Conservation (phyloP, 2,113 vertebrate species). For the Polypterus bichir region DNA sequence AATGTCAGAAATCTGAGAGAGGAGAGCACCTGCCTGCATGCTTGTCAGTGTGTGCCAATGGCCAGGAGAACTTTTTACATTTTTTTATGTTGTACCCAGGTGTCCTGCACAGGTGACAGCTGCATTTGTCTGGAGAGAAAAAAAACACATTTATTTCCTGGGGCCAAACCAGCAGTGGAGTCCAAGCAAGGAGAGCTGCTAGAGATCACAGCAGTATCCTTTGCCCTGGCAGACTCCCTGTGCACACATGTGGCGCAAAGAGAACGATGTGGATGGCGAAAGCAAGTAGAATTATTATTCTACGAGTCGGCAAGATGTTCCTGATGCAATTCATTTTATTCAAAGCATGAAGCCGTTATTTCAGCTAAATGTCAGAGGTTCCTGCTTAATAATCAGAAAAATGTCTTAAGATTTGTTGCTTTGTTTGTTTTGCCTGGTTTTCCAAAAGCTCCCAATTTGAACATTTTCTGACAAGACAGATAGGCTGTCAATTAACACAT, state of each 20-base stretch:
- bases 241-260: constrained; percentile 4
- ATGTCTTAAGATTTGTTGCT: not conserved
- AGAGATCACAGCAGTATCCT: not conserved
- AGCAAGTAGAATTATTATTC: not conserved
- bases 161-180: constrained; percentile 3
- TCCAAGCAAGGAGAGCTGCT: not conserved
- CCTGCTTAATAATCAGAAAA: not conserved
- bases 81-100: not conserved
- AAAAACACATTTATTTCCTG: not conserved
- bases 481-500: too few species aligned
- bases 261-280: not conserved
- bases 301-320: not conserved
- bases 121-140: constrained; percentile 7
- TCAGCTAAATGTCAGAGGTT: constrained; percentile 4
- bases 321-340: constrained; percentile 1
- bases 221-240: not conserved
- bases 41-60: too few species aligned
- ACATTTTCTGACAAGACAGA: too few species aligned
- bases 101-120: constrained; percentile 11
- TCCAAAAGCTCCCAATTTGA: too few species aligned
- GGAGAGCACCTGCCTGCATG: too few species aligned
- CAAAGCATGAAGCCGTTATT: constrained; percentile 7
- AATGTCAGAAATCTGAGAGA: too few species aligned
- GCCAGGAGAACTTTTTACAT: too few species aligned
- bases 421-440: too few species aligned